Percentiles rank a stretch among this genome's conserved stretches.
Evolutionary conservation across 2,888 invertebrate species (phyloP).

Genomic region (Cephus nigrinus): DNA sequence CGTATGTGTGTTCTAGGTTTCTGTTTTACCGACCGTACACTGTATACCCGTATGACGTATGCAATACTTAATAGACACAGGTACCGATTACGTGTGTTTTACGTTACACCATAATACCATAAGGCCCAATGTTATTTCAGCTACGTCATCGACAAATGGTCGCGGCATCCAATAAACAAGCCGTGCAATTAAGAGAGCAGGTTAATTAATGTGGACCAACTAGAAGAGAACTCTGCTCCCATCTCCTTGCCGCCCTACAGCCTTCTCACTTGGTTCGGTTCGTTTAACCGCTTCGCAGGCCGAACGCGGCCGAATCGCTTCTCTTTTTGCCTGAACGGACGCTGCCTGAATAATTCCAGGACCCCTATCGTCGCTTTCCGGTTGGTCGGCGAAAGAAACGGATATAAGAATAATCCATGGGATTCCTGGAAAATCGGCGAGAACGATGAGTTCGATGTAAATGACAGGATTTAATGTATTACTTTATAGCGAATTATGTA

Average conservation of each 20-base stretch:
- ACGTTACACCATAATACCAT: neutral
- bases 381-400: neutral
- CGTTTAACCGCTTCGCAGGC: neutral
- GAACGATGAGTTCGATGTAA: neutral
- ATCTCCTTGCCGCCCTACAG: neutral
- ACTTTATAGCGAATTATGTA: neutral
- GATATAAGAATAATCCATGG: neutral
- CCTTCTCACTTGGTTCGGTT: neutral
- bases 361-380: neutral
- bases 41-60: neutral
- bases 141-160: conserved; percentile 46
- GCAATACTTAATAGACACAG: neutral
- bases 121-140: neutral
- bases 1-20: neutral
- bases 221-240: conserved; percentile 27
- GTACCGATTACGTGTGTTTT: neutral
- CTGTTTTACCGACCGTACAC: neutral
- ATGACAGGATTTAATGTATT: neutral
- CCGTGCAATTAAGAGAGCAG: conserved; percentile 56
- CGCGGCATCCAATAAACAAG: conserved; percentile 54
- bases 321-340: neutral
- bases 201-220: conserved; percentile 57
- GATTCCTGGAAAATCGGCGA: neutral
- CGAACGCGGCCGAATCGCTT: neutral
- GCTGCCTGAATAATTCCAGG: neutral